phyloP scores from a whole-genome alignment of 1,140 invertebrate genomes.

The Thaumatotibia leucotreta region DNA sequence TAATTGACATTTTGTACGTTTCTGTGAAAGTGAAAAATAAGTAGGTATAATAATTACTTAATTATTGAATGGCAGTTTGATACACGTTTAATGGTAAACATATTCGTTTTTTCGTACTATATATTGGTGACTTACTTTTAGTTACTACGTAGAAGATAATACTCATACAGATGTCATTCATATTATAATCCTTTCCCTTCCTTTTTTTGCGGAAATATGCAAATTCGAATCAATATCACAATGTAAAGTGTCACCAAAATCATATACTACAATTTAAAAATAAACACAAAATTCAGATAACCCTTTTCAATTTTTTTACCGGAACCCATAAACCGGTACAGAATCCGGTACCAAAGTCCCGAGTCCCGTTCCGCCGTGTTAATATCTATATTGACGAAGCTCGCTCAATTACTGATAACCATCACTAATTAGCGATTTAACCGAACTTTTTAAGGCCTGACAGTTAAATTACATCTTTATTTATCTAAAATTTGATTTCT shows the following conservation, averaged over 20 bases:
- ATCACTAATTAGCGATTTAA: conserved; percentile 51
- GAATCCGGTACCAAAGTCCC: background rate
- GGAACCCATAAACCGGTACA: background rate
- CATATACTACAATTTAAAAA: background rate
- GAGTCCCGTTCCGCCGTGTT: background rate
- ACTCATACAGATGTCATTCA: too few relatives aligned
- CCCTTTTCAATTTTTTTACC: background rate
- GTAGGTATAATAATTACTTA: too few relatives aligned
- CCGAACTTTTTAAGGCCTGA: background rate
- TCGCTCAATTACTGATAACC: conserved; percentile 52
- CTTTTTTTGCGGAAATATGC: too few relatives aligned
- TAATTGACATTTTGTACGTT: too few relatives aligned
- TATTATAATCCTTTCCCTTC: too few relatives aligned
- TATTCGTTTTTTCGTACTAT: too few relatives aligned
- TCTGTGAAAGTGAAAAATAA: too few relatives aligned
- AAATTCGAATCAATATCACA: too few relatives aligned
- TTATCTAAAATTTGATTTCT: conserved; percentile 7
- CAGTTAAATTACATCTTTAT: conserved; percentile 8
- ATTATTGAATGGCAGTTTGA: too few relatives aligned
- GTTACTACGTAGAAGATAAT: too few relatives aligned
- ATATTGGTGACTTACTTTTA: too few relatives aligned
- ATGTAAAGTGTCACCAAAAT: background rate
- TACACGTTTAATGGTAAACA: too few relatives aligned
- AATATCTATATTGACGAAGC: conserved; percentile 14
- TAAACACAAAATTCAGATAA: background rate